A percentile compares a stretch with the other conserved stretches of the same genome.
phyloP scores from a whole-genome alignment of 2,113 vertebrate species.

The mouse (Mus musculus) region GRCm39 chr1:173730501-173731000 shows the following conservation, averaged over 20 bases:
- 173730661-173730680: not conserved
- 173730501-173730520: not conserved
- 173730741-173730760: not conserved
- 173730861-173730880: not conserved
- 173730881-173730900: not conserved
- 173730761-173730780: not conserved
- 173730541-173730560: not conserved
- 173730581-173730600: not conserved
- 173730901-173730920: not conserved
- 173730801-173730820: not conserved
- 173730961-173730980: not conserved
- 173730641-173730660: not conserved
- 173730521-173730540: not conserved
- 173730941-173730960: not conserved
- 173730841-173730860: not conserved
- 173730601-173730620: not conserved
- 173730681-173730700: not conserved
- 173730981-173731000: not conserved
- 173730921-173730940: not conserved
- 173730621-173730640: not conserved
- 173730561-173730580: not conserved
- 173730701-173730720: not conserved
- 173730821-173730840: not conserved
- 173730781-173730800: not conserved
- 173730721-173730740: not conserved